Conservation (phyloP, 2,113 vertebrate species). For the Antennarius striatus region DNA sequence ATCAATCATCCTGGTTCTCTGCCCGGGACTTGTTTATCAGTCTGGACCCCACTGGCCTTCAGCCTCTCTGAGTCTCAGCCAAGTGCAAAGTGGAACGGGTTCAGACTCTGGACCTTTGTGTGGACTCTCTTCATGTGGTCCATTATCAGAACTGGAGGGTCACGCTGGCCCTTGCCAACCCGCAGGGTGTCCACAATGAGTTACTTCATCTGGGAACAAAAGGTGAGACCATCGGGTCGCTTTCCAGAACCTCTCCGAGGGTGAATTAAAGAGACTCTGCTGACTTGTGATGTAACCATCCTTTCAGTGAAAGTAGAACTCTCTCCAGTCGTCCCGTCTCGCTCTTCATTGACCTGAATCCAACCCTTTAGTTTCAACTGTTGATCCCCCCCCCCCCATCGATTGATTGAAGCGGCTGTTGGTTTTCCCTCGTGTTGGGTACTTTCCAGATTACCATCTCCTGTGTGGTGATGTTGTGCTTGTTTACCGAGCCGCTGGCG, state of each 20-base stretch:
- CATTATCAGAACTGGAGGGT: slow-evolving; percentile 46
- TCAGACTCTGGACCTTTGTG: slow-evolving; percentile 60
- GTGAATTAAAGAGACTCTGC: slow-evolving; percentile 26
- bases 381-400: slow-evolving; percentile 37
- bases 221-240: slow-evolving; percentile 43
- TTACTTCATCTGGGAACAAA: slow-evolving; percentile 44
- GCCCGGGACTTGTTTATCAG: slow-evolving; percentile 59
- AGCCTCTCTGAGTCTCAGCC: slow-evolving; percentile 54
- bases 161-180: slow-evolving; percentile 39
- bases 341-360: not conserved
- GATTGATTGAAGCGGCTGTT: slow-evolving; percentile 18
- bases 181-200: slow-evolving; percentile 12
- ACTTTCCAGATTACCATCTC: slow-evolving; percentile 75
- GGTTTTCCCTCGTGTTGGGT: slow-evolving; percentile 57
- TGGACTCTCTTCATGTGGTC: slow-evolving; percentile 43
- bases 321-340: slow-evolving; percentile 11
- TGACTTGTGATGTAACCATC: slow-evolving; percentile 13
- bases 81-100: slow-evolving; percentile 57
- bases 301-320: not conserved
- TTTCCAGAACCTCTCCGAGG: slow-evolving; percentile 20
- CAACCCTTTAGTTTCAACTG: slow-evolving; percentile 23
- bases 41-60: slow-evolving; percentile 43
- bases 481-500: slow-evolving; percentile 58
- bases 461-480: slow-evolving; percentile 33
- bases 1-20: slow-evolving; percentile 6